Percentiles rank a stretch among this genome's conserved stretches.
Conservation (phyloP, 2,888 invertebrate genomes). For the Cenopis cana region DNA sequence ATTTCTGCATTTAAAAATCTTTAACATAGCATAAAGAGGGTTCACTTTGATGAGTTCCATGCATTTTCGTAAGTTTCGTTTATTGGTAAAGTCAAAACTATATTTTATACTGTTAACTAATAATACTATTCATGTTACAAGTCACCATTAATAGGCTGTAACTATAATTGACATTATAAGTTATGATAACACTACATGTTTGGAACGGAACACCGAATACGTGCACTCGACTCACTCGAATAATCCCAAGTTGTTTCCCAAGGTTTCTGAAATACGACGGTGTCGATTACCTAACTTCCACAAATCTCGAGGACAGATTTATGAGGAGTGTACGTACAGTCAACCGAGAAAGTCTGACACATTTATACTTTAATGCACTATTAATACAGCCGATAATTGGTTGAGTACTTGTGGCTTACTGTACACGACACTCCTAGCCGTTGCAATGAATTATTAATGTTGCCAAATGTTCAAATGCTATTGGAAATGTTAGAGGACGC, state of each 20-base stretch:
- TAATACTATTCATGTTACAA: too few relatives aligned
- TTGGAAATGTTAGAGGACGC: not conserved
- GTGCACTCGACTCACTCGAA: slow-evolving; percentile 9
- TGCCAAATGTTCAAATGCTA: slow-evolving; percentile 34
- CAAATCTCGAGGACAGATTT: slow-evolving; percentile 37
- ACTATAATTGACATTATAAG: slow-evolving; percentile 14
- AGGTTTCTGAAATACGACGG: slow-evolving; percentile 27
- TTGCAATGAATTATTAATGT: slow-evolving; percentile 29
- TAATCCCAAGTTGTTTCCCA: slow-evolving; percentile 12
- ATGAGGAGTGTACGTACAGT: slow-evolving; percentile 28
- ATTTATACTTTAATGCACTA: too few relatives aligned
- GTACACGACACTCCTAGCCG: slow-evolving; percentile 30
- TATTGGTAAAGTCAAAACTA: too few relatives aligned
- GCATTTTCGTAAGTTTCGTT: too few relatives aligned
- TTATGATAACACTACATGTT: slow-evolving; percentile 17
- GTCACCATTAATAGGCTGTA: not conserved
- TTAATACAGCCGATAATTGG: too few relatives aligned
- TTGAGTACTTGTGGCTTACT: too few relatives aligned
- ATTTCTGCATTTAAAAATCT: too few relatives aligned
- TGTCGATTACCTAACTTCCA: slow-evolving; percentile 34
- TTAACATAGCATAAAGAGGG: too few relatives aligned
- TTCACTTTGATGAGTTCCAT: too few relatives aligned
- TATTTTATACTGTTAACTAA: too few relatives aligned
- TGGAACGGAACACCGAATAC: slow-evolving; percentile 14
- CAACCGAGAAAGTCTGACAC: too few relatives aligned